These are phyloP conservation scores for Dermatophagoides farinae DNA, from an alignment of 1,140 invertebrate genomes.

Conservation along the genomic window DNA sequence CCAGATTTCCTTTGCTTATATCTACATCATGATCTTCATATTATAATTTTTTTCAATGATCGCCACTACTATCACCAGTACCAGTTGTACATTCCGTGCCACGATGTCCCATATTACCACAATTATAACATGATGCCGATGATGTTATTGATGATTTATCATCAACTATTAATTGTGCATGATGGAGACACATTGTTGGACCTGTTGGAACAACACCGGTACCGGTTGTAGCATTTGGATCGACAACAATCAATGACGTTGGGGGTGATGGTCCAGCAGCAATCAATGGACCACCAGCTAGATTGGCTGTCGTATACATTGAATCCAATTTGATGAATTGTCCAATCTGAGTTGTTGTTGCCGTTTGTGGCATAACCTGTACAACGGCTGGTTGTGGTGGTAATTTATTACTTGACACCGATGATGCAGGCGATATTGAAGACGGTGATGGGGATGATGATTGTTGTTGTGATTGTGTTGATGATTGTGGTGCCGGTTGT, in stretches of 20 bases:
- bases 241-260: not conserved
- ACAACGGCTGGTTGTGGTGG: not conserved
- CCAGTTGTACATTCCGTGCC: conserved; percentile 45
- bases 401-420: not conserved
- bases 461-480: not conserved
- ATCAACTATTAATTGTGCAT: not conserved
- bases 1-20: too few species aligned
- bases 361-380: not conserved
- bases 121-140: conserved; percentile 39
- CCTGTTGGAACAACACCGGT: not conserved
- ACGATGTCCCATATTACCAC: conserved; percentile 49
- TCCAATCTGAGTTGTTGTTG: too few species aligned
- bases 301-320: not conserved
- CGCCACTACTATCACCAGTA: not conserved
- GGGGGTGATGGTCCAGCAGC: not conserved
- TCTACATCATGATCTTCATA: too few species aligned
- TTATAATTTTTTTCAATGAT: too few species aligned
- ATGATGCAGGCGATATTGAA: not conserved
- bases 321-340: not conserved
- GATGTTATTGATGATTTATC: not conserved
- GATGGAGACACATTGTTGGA: not conserved
- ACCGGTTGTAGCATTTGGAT: not conserved
- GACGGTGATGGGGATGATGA: not conserved
- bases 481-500: not conserved
- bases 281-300: not conserved